Evolutionary conservation across 2,888 invertebrate species (phyloP), one percentile per base, ranked within the genome.

Genomic region (Mythimna albipuncta): DNA sequence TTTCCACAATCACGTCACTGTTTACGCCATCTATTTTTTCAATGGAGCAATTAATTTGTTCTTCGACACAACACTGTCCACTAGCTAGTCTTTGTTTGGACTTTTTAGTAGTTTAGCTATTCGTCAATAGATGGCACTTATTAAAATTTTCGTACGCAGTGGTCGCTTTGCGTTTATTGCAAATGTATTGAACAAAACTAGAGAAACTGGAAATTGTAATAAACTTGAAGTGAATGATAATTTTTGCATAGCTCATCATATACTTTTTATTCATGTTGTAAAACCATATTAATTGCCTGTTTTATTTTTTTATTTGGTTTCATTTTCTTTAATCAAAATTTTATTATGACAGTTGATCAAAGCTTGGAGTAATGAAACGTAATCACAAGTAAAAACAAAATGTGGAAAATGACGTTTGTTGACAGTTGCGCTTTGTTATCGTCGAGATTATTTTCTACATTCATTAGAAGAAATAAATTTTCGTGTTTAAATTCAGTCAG

Each of bases 351-450:
- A 58, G 44, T 50, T 11, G 19, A 16, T 10, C 21, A 32, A n/a
- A 21, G n/a, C 16, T 19, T 0, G 13, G 6, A 59, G 80, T 58
- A 83, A 84, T 74, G 75, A 81, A 87, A 84, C 81, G 79, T 78
- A 63, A 74, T 50, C 47, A 64, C 81, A 84, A 81, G 65, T 80
- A 75, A 71, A 77, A 75, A 74, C 87, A 95, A 94, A 94, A 95
- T 96, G 95, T 94, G 94, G 92, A 95, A 94, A 94, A 96, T 96
- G 96, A 95, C 95, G 93, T 94, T 94, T 90, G 88, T 89, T 93
- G 95, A 93, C 95, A 96, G 92, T 93, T 93, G 91, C 82, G 91
- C 93, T 91, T 94, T 95, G 94, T 91, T 95, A 95, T 94, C 96
- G 89, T 93, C 90, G 86, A 92, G 93, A 94, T 90, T 95, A 93